These are phyloP conservation scores for Mnemiopsis leidyi DNA, from an alignment of 37 sponge, comb jelly and placozoan species.

Conservation along the genomic window DNA sequence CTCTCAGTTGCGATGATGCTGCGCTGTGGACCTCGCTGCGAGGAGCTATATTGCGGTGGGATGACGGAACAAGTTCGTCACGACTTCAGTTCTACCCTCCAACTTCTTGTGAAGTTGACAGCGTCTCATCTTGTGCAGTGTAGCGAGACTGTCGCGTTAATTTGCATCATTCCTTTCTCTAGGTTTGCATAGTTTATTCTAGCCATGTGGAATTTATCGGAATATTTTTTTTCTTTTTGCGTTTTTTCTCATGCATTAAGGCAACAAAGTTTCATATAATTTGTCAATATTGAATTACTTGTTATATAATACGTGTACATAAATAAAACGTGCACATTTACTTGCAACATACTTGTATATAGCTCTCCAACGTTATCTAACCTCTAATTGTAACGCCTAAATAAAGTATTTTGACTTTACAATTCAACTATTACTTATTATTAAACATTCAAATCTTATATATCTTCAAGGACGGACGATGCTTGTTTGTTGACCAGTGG, in stretches of 20 bases:
- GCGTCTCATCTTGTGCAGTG: slow-evolving; percentile 75
- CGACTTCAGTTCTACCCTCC: slow-evolving; percentile 77
- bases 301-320: too few species aligned
- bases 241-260: too few species aligned
- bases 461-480: slow-evolving; percentile 81
- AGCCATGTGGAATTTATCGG: too few species aligned
- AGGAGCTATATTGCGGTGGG: slow-evolving; percentile 64
- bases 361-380: too few species aligned
- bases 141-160: slow-evolving; percentile 81
- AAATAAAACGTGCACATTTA: too few species aligned
- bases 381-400: too few species aligned
- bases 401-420: too few species aligned
- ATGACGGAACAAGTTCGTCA: slow-evolving; percentile 70
- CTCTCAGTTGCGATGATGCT: slow-evolving; percentile 25
- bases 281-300: too few species aligned
- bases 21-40: slow-evolving; percentile 26
- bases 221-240: background rate
- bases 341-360: too few species aligned
- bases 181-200: slow-evolving; percentile 63
- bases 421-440: too few species aligned
- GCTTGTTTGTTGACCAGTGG: slow-evolving; percentile 83
- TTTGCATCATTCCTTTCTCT: slow-evolving; percentile 82
- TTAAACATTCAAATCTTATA: too few species aligned
- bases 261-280: too few species aligned
- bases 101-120: slow-evolving; percentile 76